Conservation (phyloP, 2,113 vertebrate species). For the Pseudopipra pipra region DNA sequence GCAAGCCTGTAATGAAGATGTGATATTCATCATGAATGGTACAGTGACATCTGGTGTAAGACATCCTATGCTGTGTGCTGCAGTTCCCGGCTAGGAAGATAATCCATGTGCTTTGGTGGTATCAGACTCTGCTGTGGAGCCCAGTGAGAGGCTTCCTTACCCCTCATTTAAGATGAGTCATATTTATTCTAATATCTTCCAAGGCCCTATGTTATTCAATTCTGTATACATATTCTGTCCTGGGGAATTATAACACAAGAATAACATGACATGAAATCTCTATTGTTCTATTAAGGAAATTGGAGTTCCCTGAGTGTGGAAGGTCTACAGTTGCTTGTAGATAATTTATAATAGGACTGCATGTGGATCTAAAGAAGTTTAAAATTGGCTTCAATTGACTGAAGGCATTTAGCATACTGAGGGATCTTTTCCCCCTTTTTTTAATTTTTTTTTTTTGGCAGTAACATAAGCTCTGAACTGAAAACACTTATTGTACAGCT, state of each 20-base stretch:
- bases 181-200: background rate
- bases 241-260: background rate
- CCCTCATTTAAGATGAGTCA: background rate
- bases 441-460: background rate
- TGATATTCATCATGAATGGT: conserved; percentile 31
- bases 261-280: background rate
- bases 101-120: background rate
- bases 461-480: background rate
- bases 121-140: background rate
- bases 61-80: background rate
- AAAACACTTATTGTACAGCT: background rate
- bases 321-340: background rate
- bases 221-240: background rate
- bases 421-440: background rate
- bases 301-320: background rate
- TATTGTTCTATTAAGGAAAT: background rate
- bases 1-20: conserved; percentile 5
- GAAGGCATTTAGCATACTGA: background rate
- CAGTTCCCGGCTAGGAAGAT: background rate
- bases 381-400: background rate
- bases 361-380: background rate
- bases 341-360: background rate
- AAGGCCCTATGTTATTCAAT: background rate
- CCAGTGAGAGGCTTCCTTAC: background rate
- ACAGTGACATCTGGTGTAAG: conserved; percentile 60